A percentile compares a stretch with the other conserved stretches of the same genome.
Evolutionary conservation across 2,113 vertebrate genomes (phyloP).

Genomic region (Zosterops hypoxanthus): DNA sequence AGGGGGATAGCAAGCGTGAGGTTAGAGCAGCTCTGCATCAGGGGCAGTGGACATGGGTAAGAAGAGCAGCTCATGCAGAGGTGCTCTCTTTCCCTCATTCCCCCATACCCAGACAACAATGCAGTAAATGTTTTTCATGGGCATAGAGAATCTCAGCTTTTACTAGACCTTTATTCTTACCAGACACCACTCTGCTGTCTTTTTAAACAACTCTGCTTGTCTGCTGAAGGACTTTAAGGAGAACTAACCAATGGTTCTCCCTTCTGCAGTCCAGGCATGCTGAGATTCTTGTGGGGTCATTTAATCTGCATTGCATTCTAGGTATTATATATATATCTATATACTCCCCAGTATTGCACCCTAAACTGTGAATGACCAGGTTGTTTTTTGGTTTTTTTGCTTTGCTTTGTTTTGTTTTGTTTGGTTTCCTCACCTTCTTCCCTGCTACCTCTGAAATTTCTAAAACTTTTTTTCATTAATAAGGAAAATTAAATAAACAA

Average conservation of each 20-base stretch:
- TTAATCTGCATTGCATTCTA: not conserved
- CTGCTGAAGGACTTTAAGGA: not conserved
- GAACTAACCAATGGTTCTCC: not conserved
- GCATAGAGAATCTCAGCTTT: not conserved
- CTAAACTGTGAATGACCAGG: rapidly evolving
- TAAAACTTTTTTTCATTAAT: constrained; percentile 8
- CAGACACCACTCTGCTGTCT: not conserved
- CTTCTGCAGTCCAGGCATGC: not conserved
- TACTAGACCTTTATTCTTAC: not conserved
- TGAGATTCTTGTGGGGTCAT: not conserved
- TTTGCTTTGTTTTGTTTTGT: not conserved
- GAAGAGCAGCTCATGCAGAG: not conserved
- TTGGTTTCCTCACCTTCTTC: not conserved
- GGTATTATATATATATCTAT: too few relatives aligned
- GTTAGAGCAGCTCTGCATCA: not conserved
- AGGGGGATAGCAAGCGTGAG: not conserved
- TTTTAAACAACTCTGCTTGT: not conserved
- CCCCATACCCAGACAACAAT: too few relatives aligned
- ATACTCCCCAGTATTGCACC: not conserved
- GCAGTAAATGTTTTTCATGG: not conserved
- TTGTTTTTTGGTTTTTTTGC: not conserved
- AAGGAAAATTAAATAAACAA: constrained; percentile 54
- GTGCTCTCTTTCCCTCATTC: not conserved
- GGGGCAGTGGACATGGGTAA: rapidly evolving
- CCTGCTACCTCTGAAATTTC: not conserved